Percentiles rank a stretch among this genome's conserved stretches.
Evolutionary conservation across 2,888 invertebrate genomes (phyloP).

Genomic region (Trachelus troglodyta): DNA sequence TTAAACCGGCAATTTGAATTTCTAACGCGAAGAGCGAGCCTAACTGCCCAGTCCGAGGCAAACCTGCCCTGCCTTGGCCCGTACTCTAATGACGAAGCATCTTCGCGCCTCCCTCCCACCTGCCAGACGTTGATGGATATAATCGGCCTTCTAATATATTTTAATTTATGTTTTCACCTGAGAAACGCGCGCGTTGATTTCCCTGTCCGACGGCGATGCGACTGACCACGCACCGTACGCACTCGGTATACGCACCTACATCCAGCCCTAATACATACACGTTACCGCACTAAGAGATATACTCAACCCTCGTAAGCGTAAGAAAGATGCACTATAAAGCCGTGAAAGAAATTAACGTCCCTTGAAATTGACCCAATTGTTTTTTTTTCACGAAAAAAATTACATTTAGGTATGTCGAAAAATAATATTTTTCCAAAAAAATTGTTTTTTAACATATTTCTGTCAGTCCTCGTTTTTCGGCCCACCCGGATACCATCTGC

Average conservation of each 20-base stretch:
- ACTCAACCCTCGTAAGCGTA: neutral
- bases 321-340: no score
- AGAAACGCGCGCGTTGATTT: conserved; percentile 33
- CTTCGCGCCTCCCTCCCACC: conserved; percentile 41
- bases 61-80: neutral
- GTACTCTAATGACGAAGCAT: conserved; percentile 43
- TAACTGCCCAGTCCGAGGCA: conserved; percentile 2
- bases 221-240: conserved; percentile 31
- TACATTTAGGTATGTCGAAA: no score
- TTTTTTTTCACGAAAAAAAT: no score
- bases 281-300: neutral
- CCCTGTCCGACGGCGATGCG: conserved; percentile 21
- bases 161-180: conserved; percentile 54
- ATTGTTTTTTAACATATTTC: no score
- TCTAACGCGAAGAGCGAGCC: conserved; percentile 12
- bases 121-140: conserved; percentile 45
- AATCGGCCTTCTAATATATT: conserved; percentile 38
- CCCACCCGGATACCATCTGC: neutral
- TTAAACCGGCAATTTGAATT: conserved; percentile 21
- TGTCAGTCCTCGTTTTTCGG: neutral
- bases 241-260: neutral
- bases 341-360: no score
- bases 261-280: neutral
- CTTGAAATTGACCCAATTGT: no score
- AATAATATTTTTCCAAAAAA: neutral